These are phyloP conservation scores for Drosophila kikkawai DNA, from an alignment of 1,140 invertebrate genomes.

Conservation along the genomic window DNA sequence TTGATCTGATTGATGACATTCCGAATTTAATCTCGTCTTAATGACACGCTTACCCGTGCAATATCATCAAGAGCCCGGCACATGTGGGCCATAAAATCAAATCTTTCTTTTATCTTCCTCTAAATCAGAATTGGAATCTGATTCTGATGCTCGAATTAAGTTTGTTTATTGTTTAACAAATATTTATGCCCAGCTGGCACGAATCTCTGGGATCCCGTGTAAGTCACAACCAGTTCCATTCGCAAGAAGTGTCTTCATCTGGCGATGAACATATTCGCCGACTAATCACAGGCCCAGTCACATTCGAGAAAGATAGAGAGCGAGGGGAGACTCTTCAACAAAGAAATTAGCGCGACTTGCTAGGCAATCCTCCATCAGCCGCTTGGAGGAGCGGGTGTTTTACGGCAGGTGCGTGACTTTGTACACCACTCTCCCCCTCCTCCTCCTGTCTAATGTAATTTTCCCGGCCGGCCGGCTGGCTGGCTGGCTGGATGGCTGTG, in stretches of 20 bases:
- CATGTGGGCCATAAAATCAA: slow-evolving; percentile 32
- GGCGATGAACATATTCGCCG: slow-evolving; percentile 79
- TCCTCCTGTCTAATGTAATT: slow-evolving; percentile 75
- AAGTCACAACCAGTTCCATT: slow-evolving; percentile 29
- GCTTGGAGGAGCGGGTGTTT: slow-evolving; percentile 9
- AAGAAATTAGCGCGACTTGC: slow-evolving; percentile 73
- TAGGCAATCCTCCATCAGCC: not conserved
- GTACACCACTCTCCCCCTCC: not conserved
- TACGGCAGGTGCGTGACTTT: slow-evolving; percentile 55
- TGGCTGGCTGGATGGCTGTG: slow-evolving; percentile 4
- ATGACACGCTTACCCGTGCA: slow-evolving; percentile 29
- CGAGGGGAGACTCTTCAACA: slow-evolving; percentile 62
- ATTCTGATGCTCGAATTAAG: slow-evolving; percentile 54
- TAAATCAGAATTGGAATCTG: not conserved
- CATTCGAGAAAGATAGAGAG: slow-evolving; percentile 58
- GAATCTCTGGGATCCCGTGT: slow-evolving; percentile 10
- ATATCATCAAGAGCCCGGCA: slow-evolving; percentile 25
- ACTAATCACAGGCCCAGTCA: slow-evolving; percentile 75
- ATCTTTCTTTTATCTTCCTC: not conserved
- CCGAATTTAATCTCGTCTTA: slow-evolving; percentile 27
- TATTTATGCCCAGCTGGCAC: slow-evolving; percentile 58
- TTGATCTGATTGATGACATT: slow-evolving; percentile 27
- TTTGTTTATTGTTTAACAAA: slow-evolving; percentile 61
- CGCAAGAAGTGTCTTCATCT: slow-evolving; percentile 57
- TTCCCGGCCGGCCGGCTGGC: slow-evolving; percentile 28